These are phyloP conservation scores for Hypomecis atomaria DNA, from an alignment of 2,888 invertebrate species.

Conservation along the genomic window DNA sequence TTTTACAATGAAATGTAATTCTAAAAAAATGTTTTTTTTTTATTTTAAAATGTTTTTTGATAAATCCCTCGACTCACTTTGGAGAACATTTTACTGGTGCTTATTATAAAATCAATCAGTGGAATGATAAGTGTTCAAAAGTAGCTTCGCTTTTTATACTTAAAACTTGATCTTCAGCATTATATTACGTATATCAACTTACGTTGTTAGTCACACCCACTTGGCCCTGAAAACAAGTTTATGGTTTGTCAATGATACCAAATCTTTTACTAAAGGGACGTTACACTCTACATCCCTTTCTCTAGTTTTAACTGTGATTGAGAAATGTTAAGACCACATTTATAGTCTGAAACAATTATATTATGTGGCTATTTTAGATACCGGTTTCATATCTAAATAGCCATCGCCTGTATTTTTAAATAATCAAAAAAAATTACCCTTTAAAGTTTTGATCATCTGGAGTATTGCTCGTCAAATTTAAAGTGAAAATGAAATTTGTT, in stretches of 20 bases:
- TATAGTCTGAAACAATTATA: not conserved
- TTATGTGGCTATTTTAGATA: not conserved
- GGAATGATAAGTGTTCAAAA: not conserved
- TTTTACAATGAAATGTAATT: no score
- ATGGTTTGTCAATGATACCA: not conserved
- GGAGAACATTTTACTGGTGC: not conserved
- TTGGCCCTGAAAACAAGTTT: conserved; percentile 33
- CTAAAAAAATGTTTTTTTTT: no score
- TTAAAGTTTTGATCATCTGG: no score
- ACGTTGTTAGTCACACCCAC: conserved; percentile 13
- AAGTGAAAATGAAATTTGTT: no score
- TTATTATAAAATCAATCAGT: not conserved
- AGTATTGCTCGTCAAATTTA: no score
- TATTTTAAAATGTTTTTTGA: not conserved
- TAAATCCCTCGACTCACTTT: not conserved
- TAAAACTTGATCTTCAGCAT: conserved; percentile 41
- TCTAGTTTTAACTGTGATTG: no score
- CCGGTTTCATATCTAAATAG: no score
- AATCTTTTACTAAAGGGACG: not conserved
- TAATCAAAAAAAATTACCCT: no score
- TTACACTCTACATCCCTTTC: no score
- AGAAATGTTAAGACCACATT: no score
- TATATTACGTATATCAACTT: conserved; percentile 1
- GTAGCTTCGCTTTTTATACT: conserved; percentile 58
- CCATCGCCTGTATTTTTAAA: no score